Base-by-base conservation (phyloP, 2,797 vertebrate species). In the Oophaga sylvatica region DNA sequence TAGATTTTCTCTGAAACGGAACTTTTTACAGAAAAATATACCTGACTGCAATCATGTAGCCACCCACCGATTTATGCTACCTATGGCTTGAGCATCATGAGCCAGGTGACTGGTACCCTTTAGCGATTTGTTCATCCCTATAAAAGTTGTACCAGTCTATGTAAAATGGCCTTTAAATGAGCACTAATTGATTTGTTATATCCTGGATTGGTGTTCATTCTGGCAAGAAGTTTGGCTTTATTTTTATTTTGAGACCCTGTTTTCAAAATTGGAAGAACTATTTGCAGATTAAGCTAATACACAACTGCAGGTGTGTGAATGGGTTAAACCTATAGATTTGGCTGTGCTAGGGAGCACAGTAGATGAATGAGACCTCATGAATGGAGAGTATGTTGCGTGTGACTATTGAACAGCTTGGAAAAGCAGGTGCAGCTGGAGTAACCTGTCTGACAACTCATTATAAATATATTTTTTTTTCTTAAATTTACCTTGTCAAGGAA, bases 381-480 rank as follows among this genome's bases (percentile, higher is more conserved):
- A 86, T 86, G 83, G 71, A 82, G 63, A 53, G 57, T 76, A 75
- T 56, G 29, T 86, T 89, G 84, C 80, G 71, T 89, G 88, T 85
- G 83, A 85, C 83, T 48, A 56, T 5, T n/a, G 62, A 89, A 86
- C 83, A 86, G 79, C 70, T 85, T 79, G 31, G 53, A 45, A 71
- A 75, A 70, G 77, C 80, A 89, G 88, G 84, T 89, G 84, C 48
- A 83, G 80, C 80, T 83, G 62, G 88, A 70, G 35, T 68, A 83
- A 86, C 88, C 73, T 78, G 88, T 83, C 71, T 78, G 70, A 85
- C 79, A 45, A 11, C 83, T 85, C 59, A n/a, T 81, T 81, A 85
- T 81, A 26, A 57, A 26, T 26, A 26, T 26, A 26, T 26, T 0
- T 26, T 26, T 81, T 59, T 83, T 63, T 68, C 79, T 70, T 82